These are phyloP conservation scores for Psittacara wagleri DNA, from an alignment of 2,113 vertebrate species.

Conservation along the genomic window DNA sequence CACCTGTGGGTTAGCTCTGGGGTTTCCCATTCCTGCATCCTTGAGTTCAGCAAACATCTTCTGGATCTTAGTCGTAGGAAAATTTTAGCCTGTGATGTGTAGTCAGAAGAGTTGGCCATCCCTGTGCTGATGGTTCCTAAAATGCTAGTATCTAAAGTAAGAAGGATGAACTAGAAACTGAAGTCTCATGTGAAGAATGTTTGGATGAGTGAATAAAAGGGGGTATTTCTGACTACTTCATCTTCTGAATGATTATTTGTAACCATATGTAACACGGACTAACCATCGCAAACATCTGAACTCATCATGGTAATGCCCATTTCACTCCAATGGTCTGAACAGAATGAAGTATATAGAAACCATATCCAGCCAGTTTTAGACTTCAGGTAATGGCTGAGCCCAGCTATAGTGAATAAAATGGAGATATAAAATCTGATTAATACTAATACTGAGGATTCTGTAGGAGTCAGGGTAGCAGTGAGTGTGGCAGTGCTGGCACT, in stretches of 20 bases:
- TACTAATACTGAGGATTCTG: background rate
- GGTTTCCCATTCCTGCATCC: background rate
- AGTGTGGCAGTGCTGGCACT: background rate
- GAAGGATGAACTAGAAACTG: background rate
- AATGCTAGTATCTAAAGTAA: background rate
- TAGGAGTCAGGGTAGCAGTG: background rate
- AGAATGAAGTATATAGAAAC: background rate
- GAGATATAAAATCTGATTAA: background rate
- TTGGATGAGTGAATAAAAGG: background rate
- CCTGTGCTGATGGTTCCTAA: background rate
- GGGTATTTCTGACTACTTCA: background rate
- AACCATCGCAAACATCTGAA: background rate
- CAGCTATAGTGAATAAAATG: background rate
- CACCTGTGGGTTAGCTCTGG: background rate
- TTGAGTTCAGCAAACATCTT: background rate
- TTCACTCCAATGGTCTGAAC: background rate
- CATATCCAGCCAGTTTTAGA: background rate
- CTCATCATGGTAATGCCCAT: background rate
- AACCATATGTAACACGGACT: background rate
- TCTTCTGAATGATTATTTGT: background rate
- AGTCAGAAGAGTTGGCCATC: background rate
- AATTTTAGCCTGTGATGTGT: rapidly evolving
- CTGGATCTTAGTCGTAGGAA: background rate
- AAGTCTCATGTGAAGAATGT: background rate
- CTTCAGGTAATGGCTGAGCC: background rate